A percentile compares a stretch with the other conserved stretches of the same genome.
These are phyloP conservation scores for Takifugu ocellatus DNA, from an alignment of 2,797 vertebrate species.

Conservation along the genomic window DNA sequence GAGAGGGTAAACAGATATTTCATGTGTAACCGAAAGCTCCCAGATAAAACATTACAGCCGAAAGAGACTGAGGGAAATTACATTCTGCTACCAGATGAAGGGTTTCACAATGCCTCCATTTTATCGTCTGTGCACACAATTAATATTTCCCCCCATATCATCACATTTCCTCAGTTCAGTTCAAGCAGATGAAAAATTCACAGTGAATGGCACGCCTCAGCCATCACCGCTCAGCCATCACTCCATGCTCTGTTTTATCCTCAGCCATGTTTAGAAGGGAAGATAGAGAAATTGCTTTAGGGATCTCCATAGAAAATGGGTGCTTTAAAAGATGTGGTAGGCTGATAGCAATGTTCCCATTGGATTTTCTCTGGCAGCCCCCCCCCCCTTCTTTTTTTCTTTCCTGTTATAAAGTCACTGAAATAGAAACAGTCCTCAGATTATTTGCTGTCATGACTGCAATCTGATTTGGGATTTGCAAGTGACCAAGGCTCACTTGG, in stretches of 20 bases:
- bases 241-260: slow-evolving; percentile 61
- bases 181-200: slow-evolving; percentile 63
- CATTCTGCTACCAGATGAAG: slow-evolving; percentile 31
- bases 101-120: slow-evolving; percentile 46
- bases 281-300: slow-evolving; percentile 59
- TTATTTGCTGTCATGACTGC: slow-evolving; percentile 54
- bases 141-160: slow-evolving; percentile 61
- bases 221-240: slow-evolving; percentile 59
- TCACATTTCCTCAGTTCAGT: slow-evolving; percentile 50
- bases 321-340: slow-evolving; percentile 61
- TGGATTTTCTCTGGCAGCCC: slow-evolving; percentile 25
- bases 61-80: slow-evolving; percentile 27
- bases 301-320: slow-evolving; percentile 64
- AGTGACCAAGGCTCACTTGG: slow-evolving; percentile 30
- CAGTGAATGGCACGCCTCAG: slow-evolving; percentile 56
- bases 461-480: slow-evolving; percentile 44
- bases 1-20: slow-evolving; percentile 2
- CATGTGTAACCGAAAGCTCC: slow-evolving; percentile 6
- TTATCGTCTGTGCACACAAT: slow-evolving; percentile 52
- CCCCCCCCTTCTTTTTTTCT: slow-evolving; percentile 32
- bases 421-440: slow-evolving; percentile 37
- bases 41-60: slow-evolving; percentile 9
- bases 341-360: slow-evolving; percentile 54
- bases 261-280: slow-evolving; percentile 65
- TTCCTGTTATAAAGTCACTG: slow-evolving; percentile 23